Evolutionary conservation across 2,888 invertebrate genomes (phyloP).

Genomic region (Acrocyrtus sp.): DNA sequence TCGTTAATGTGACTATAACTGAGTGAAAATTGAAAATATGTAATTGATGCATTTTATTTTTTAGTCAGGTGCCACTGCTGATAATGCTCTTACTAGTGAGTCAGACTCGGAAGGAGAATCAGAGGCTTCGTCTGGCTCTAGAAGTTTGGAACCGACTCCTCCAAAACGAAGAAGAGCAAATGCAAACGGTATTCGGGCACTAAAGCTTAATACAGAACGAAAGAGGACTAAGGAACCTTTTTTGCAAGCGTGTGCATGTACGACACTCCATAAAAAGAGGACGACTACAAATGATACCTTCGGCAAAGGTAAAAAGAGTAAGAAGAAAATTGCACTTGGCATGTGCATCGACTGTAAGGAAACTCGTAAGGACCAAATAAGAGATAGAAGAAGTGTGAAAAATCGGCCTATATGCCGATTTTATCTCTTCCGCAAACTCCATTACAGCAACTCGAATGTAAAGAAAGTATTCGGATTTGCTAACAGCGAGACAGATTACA

Average conservation of each 20-base stretch:
- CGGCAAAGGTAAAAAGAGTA: too few species aligned
- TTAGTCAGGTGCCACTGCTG: too few species aligned
- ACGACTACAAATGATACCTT: too few species aligned
- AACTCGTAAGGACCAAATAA: not conserved
- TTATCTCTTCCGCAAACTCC: conserved; percentile 91
- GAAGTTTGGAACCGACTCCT: not conserved
- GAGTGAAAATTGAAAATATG: too few species aligned
- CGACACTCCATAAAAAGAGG: too few species aligned
- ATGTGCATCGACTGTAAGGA: not conserved
- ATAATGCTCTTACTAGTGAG: not conserved
- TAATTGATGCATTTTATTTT: not conserved
- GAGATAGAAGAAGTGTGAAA: not conserved
- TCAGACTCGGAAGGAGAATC: conserved; percentile 5
- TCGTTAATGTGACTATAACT: too few species aligned
- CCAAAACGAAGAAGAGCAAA: not conserved
- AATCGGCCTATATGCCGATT: conserved; percentile 86
- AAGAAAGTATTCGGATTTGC: conserved; percentile 93
- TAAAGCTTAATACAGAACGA: conserved; percentile 1
- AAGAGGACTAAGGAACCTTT: conserved; percentile 23
- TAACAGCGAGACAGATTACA: conserved; percentile 86
- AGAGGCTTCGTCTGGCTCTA: conserved; percentile 3
- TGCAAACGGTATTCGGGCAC: not conserved
- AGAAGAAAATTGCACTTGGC: too few species aligned
- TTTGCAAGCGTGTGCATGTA: conserved; percentile 27
- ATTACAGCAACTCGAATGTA: conserved; percentile 87